Conservation (phyloP, 2,113 vertebrate genomes). For the Pao palembangensis region DNA sequence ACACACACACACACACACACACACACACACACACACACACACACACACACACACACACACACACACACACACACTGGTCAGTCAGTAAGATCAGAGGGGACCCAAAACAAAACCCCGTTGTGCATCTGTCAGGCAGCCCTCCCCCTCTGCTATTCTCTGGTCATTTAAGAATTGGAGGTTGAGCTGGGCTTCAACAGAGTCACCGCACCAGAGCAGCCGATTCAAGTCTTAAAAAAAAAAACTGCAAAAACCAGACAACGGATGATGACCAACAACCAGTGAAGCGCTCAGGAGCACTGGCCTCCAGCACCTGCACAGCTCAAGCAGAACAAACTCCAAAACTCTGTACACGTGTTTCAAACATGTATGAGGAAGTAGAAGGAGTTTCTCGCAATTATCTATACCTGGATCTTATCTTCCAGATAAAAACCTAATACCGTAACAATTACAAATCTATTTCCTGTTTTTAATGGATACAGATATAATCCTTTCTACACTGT, state of each 20-base stretch:
- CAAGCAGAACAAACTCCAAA: no score
- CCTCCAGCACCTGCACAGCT: background rate
- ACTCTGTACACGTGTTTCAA: no score
- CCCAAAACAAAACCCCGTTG: conserved; percentile 64
- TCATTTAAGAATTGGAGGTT: conserved; percentile 40
- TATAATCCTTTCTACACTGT: no score
- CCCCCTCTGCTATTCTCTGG: conserved; percentile 43
- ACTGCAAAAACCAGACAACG: conserved; percentile 7
- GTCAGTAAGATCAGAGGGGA: conserved; percentile 61
- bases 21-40: no score
- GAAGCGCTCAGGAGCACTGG: conserved; percentile 25
- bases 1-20: conserved; percentile 16
- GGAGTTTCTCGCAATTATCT: no score
- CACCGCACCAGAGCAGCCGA: conserved; percentile 23
- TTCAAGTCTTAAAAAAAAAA: conserved; percentile 25
- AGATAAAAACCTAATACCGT: no score
- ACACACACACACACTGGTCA: conserved; percentile 21
- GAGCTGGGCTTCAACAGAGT: conserved; percentile 29
- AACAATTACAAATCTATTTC: no score
- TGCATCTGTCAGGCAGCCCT: conserved; percentile 57
- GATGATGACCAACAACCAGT: conserved; percentile 27
- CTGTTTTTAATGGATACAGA: no score
- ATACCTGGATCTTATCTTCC: no score
- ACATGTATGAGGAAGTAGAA: no score
- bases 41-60: conserved; percentile 2